phyloP scores from a whole-genome alignment of 2,113 vertebrate genomes.

The Melanocharis versteri region DNA sequence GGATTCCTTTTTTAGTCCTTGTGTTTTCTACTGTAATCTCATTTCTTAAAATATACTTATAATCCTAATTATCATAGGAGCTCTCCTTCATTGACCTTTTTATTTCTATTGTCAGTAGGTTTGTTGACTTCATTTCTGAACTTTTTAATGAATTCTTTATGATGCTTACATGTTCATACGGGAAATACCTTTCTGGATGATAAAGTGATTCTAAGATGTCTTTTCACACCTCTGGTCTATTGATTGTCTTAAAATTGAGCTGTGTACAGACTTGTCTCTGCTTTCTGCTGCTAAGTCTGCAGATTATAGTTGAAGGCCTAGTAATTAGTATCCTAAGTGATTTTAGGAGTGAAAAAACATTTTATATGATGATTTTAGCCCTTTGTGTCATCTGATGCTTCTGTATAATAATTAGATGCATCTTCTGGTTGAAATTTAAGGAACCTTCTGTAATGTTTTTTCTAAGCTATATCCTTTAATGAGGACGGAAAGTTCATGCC shows the following conservation, averaged over 20 bases:
- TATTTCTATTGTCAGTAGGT: not conserved
- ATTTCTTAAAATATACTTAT: not conserved
- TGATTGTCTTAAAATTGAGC: not conserved
- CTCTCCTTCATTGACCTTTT: not conserved
- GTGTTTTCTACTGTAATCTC: not conserved
- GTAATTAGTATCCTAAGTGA: not conserved
- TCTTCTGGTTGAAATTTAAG: not conserved
- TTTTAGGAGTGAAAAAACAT: not conserved
- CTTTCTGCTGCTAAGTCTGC: not conserved
- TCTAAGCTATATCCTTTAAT: not conserved
- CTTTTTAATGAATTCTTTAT: not conserved
- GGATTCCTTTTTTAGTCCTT: not conserved
- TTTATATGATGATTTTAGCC: not conserved
- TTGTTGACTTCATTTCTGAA: not conserved
- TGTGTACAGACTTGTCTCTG: not conserved
- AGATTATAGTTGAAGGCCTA: not conserved
- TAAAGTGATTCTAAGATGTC: not conserved
- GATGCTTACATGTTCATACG: not conserved
- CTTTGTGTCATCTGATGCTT: not conserved
- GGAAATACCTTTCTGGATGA: not conserved
- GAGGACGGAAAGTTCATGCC: not conserved
- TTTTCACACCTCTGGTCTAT: not conserved
- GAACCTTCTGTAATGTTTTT: not conserved
- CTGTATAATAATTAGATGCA: not conserved
- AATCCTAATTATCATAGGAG: not conserved